Percentiles rank a stretch among this genome's conserved stretches.
These are phyloP conservation scores for Botia kubotai DNA, from an alignment of 2,797 vertebrate genomes.

Conservation along the genomic window DNA sequence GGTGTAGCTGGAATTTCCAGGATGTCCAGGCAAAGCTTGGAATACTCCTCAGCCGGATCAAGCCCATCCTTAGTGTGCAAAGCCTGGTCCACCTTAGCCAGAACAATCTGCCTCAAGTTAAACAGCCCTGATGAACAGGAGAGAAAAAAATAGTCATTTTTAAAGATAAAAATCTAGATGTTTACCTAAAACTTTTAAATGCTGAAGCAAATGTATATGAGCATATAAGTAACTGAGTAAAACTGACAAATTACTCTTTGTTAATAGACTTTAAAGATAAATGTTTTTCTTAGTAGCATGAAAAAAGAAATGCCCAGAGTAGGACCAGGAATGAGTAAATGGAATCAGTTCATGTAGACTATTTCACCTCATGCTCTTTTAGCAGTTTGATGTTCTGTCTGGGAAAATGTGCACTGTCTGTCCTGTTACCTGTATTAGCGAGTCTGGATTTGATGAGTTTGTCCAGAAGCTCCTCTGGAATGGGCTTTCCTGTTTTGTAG, in stretches of 20 bases:
- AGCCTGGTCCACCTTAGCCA: conserved; percentile 93
- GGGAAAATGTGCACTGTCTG: background rate
- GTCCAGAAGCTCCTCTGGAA: conserved; percentile 88
- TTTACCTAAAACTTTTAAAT: no score
- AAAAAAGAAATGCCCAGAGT: no score
- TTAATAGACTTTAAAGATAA: no score
- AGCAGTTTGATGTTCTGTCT: background rate
- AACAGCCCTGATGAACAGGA: conserved; percentile 83
- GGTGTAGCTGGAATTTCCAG: conserved; percentile 88
- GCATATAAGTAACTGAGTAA: no score
- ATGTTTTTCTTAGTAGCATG: no score
- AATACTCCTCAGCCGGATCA: conserved; percentile 88
- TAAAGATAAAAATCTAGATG: no score
- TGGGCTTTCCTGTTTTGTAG: conserved; percentile 81
- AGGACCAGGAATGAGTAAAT: no score
- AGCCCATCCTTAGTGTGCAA: conserved; percentile 86
- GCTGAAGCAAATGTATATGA: no score
- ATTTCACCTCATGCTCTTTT: background rate
- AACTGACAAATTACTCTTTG: no score
- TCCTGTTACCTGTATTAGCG: conserved; percentile 88
- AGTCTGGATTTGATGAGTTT: conserved; percentile 93
- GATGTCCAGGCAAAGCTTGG: conserved; percentile 84
- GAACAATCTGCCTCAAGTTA: conserved; percentile 93
- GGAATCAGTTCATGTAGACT: no score
- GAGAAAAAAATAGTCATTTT: background rate